Conservation (phyloP, 2,888 invertebrate species). For the Geophilus truncorum region DNA sequence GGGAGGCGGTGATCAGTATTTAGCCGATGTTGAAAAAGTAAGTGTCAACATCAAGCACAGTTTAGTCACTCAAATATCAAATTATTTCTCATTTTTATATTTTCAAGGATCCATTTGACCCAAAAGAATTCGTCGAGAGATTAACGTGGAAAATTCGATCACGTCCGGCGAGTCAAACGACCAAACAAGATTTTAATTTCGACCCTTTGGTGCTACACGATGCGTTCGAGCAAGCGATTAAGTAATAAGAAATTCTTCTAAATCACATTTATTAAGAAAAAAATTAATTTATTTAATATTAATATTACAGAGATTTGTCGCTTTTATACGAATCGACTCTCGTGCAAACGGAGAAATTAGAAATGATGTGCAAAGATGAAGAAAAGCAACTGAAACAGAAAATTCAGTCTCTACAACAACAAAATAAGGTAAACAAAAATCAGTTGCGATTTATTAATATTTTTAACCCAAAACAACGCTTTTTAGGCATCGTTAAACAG, state of each 20-base stretch:
- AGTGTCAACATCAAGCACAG: too few species aligned
- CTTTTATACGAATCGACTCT: slow-evolving; percentile 77
- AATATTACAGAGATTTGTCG: slow-evolving; percentile 54
- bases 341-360: slow-evolving; percentile 76
- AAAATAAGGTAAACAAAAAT: slow-evolving; percentile 62
- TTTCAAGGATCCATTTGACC: slow-evolving; percentile 86
- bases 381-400: slow-evolving; percentile 76
- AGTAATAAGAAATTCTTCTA: slow-evolving; percentile 36
- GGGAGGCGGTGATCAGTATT: not conserved
- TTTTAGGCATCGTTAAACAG: slow-evolving; percentile 73
- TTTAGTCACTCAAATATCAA: too few species aligned
- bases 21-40: not conserved
- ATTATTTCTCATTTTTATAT: slow-evolving; percentile 40
- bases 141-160: slow-evolving; percentile 70
- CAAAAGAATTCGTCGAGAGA: slow-evolving; percentile 94
- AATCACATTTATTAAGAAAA: not conserved
- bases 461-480: too few species aligned
- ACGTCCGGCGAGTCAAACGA: slow-evolving; percentile 53
- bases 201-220: slow-evolving; percentile 82
- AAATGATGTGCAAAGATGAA: slow-evolving; percentile 75
- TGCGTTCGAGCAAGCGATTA: slow-evolving; percentile 85
- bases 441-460: too few species aligned
- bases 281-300: not conserved
- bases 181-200: slow-evolving; percentile 61
- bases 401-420: slow-evolving; percentile 73